Conservation (phyloP, 2,888 invertebrate species). For the Tillus elongatus region DNA sequence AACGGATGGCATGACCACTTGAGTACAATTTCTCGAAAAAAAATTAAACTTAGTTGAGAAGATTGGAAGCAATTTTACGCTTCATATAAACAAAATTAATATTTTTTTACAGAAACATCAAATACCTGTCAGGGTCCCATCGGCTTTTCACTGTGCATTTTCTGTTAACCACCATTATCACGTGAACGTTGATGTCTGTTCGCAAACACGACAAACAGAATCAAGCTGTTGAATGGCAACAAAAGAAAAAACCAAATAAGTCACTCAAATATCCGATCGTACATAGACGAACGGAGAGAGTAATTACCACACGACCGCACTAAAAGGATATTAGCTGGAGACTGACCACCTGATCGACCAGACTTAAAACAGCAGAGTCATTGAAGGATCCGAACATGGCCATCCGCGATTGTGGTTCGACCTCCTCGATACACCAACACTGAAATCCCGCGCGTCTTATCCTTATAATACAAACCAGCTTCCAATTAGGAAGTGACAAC, state of each 20-base stretch:
- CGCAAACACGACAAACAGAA: neutral
- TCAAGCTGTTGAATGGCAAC: neutral
- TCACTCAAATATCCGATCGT: conserved; percentile 21
- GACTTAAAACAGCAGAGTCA: conserved; percentile 21
- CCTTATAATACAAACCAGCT: conserved; percentile 26
- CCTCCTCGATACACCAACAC: conserved; percentile 31
- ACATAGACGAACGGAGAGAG: conserved; percentile 20
- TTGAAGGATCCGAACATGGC: conserved; percentile 35
- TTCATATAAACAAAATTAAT: too few relatives aligned
- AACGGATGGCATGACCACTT: too few relatives aligned
- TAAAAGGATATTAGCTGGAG: conserved; percentile 16
- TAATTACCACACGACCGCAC: too few relatives aligned
- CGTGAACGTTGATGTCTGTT: conserved; percentile 8
- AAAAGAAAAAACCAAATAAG: conserved; percentile 10
- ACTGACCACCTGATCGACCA: conserved; percentile 10
- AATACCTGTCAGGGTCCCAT: conserved; percentile 37
- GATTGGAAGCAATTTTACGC: too few relatives aligned
- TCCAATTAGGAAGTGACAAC: conserved; percentile 20
- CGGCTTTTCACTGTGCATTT: conserved; percentile 30
- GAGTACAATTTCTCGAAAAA: too few relatives aligned
- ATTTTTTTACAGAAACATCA: too few relatives aligned
- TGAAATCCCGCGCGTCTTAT: conserved; percentile 25
- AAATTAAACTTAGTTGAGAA: too few relatives aligned
- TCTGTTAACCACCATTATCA: conserved; percentile 40
- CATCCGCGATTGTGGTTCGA: conserved; percentile 21